These are phyloP conservation scores for Pachyseris speciosa DNA, from an alignment of 64 coral and sea anemone species.

Conservation along the genomic window DNA sequence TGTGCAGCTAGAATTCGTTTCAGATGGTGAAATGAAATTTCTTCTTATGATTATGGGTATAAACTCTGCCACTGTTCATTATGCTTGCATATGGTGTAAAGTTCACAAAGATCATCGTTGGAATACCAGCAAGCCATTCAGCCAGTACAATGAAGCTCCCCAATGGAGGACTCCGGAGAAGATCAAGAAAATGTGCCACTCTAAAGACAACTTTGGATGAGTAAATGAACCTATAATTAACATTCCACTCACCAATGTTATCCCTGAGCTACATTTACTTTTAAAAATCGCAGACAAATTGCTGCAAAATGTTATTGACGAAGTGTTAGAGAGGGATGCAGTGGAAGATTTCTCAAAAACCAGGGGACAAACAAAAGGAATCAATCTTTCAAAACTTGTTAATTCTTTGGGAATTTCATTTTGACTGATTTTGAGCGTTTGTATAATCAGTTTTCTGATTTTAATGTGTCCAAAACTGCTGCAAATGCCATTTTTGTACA, in stretches of 20 bases:
- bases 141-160: not conserved
- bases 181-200: not conserved
- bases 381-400: too few species aligned
- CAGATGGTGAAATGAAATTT: too few species aligned
- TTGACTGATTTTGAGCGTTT: too few species aligned
- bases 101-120: too few species aligned
- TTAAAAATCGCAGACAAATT: too few species aligned
- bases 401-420: too few species aligned
- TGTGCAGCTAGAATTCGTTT: not conserved
- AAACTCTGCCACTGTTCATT: not conserved
- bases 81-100: conserved; percentile 43
- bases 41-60: not conserved
- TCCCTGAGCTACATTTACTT: conserved; percentile 42
- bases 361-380: too few species aligned
- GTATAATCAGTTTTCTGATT: too few species aligned
- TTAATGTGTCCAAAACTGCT: too few species aligned
- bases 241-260: not conserved
- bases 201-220: not conserved
- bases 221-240: conserved; percentile 33
- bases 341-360: conserved; percentile 39
- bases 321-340: conserved; percentile 57
- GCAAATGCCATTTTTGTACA: conserved; percentile 34
- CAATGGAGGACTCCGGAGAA: not conserved
- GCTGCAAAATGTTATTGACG: too few species aligned
- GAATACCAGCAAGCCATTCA: not conserved